Evolutionary conservation across 2,888 invertebrate genomes (phyloP), one percentile per base, ranked within the genome.

Genomic region (Cremastinae sp.): DNA sequence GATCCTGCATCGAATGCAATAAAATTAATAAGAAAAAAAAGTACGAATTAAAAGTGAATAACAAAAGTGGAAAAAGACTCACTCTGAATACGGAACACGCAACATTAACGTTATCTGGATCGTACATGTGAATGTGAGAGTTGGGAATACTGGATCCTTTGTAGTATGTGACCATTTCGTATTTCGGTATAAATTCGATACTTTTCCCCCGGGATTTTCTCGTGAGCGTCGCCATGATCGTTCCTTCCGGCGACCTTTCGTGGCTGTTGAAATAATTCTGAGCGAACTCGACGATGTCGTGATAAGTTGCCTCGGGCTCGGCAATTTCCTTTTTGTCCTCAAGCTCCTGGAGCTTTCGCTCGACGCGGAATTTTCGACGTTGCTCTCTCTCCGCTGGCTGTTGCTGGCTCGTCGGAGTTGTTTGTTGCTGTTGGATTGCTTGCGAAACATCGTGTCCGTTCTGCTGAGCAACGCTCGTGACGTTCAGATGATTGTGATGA

Each of bases 111-210:
- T 98, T 98, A 88, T 98, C 97, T 0, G 97, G 97, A 91, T 98
- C 98, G 88, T 97, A 97, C 92, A 98, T 93, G 85, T 97, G 97
- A 84, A 98, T 95, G 90, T 98, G 98, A 0, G 98, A 97, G 62
- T 96, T 96, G 0, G 97, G 96, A 82, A 98, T 98, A 72, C 94
- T 94, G 84, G 95, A 95, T 49, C 95, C 95, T 87, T 96, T 96
- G 87, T 96, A 96, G 88, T 95, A 98, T 0, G 94, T 94, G 18
- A 97, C 94, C 97, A 98, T 97, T 89, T 98, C 97, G 84, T 96
- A 95, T 86, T 97, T 97, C 2, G 96, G 96, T 36, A 97, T 92
- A 80, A 95, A 91, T 87, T 96, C 96, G 81, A 94, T 92, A 8
- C 94, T 94, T 84, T 96, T 96, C 3, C 87, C 92, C 41, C 93